Conservation (phyloP, 2,888 invertebrate species). For the Galeruca laticollis region DNA sequence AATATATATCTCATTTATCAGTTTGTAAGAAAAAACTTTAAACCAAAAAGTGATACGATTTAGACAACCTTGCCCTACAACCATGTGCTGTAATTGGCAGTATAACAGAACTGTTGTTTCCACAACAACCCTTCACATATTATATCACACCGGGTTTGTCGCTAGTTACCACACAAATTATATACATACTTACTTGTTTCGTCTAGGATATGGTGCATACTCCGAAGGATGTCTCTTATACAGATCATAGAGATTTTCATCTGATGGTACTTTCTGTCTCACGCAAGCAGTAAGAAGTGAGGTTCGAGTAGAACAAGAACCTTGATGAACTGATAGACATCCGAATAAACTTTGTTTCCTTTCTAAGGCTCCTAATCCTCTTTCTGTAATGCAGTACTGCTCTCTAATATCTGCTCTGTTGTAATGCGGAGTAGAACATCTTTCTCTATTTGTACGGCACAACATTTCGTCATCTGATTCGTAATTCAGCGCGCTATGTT, state of each 20-base stretch:
- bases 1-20: too few relatives aligned
- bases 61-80: too few relatives aligned
- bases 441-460: slow-evolving; percentile 70
- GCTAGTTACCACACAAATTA: too few relatives aligned
- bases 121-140: not conserved
- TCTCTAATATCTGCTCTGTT: slow-evolving; percentile 92
- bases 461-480: slow-evolving; percentile 87
- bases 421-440: slow-evolving; percentile 73
- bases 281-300: slow-evolving; percentile 86
- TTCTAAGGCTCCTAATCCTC: slow-evolving; percentile 77
- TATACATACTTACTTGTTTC: slow-evolving; percentile 71
- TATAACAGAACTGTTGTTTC: too few relatives aligned
- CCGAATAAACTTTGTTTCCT: slow-evolving; percentile 77
- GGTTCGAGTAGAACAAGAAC: slow-evolving; percentile 74
- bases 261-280: slow-evolving; percentile 86
- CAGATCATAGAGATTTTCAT: slow-evolving; percentile 82
- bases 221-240: slow-evolving; percentile 71
- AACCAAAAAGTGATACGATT: too few relatives aligned
- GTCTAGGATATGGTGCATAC: slow-evolving; percentile 84
- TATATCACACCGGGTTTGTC: not conserved
- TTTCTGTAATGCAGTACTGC: slow-evolving; percentile 92
- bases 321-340: slow-evolving; percentile 83
- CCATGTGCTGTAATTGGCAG: too few relatives aligned
- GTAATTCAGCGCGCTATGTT: slow-evolving; percentile 78
- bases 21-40: too few relatives aligned